Conservation (phyloP, 2,797 vertebrate species). For the Myotis myotis region DNA sequence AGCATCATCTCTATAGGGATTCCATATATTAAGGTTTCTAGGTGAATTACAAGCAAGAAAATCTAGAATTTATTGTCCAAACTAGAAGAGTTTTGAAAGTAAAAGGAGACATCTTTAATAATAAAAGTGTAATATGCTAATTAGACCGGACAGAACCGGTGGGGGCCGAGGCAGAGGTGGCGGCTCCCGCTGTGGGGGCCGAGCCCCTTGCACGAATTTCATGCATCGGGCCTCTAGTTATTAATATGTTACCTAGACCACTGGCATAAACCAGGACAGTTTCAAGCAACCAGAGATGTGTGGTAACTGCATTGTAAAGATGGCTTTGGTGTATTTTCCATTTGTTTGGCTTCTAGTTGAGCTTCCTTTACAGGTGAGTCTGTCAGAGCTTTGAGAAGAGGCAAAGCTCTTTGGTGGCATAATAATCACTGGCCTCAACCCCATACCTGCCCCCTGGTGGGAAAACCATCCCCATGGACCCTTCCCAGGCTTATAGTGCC, state of each 20-base stretch:
- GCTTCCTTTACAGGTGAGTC: background rate
- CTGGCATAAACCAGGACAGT: background rate
- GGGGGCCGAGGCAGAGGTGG: no score
- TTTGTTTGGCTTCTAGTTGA: background rate
- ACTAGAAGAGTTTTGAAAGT: background rate
- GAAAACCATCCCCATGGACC: background rate
- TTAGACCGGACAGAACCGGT: no score
- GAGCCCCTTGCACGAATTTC: no score
- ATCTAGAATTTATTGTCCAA: background rate
- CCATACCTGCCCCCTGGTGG: background rate
- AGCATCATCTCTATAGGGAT: background rate
- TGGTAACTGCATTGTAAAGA: background rate
- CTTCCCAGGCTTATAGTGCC: background rate
- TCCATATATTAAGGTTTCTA: background rate
- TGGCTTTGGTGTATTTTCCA: background rate
- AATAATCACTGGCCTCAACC: background rate
- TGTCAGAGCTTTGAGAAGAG: background rate
- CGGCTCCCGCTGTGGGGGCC: fast-evolving
- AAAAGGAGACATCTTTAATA: background rate
- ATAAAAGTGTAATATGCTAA: no score
- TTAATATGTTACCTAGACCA: background rate
- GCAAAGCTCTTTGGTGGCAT: background rate
- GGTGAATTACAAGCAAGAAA: background rate
- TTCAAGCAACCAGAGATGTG: background rate
- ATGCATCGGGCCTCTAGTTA: background rate